A percentile compares a stretch with the other conserved stretches of the same genome.
These are phyloP conservation scores for Microcebus jonahi DNA, from an alignment of 2,113 vertebrate species.

Conservation along the genomic window DNA sequence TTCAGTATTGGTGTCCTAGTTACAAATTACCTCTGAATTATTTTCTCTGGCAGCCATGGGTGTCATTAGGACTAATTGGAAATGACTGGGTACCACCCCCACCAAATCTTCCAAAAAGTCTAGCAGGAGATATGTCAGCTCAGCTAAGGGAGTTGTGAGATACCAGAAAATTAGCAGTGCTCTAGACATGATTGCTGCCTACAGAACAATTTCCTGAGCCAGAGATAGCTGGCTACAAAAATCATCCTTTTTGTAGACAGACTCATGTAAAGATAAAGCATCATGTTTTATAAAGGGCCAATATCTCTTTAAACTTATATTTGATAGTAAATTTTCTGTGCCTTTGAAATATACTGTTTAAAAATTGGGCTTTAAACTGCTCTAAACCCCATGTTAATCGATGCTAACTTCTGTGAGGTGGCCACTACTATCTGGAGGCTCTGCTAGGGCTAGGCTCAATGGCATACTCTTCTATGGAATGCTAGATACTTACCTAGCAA, in stretches of 20 bases:
- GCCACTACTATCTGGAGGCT: neutral
- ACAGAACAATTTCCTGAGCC: neutral
- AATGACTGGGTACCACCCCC: neutral
- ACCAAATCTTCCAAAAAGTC: neutral
- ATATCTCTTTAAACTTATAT: neutral
- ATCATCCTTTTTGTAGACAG: neutral
- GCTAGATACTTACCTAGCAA: neutral
- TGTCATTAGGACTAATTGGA: neutral
- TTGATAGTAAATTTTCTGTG: neutral
- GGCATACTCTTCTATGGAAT: neutral
- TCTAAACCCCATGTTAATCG: neutral
- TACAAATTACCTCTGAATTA: neutral
- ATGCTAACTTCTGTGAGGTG: neutral
- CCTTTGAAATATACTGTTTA: neutral
- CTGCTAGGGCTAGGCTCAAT: neutral
- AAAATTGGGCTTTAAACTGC: neutral
- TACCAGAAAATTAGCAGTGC: neutral
- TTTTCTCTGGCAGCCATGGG: neutral
- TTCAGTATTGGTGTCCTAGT: neutral
- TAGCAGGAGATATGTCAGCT: neutral
- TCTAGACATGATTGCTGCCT: neutral
- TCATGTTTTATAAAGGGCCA: neutral
- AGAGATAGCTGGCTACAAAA: neutral
- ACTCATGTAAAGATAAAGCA: neutral
- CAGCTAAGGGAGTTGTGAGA: neutral